Base-by-base conservation (phyloP, 1,140 invertebrate species). In the Campoletis sonorensis region DNA sequence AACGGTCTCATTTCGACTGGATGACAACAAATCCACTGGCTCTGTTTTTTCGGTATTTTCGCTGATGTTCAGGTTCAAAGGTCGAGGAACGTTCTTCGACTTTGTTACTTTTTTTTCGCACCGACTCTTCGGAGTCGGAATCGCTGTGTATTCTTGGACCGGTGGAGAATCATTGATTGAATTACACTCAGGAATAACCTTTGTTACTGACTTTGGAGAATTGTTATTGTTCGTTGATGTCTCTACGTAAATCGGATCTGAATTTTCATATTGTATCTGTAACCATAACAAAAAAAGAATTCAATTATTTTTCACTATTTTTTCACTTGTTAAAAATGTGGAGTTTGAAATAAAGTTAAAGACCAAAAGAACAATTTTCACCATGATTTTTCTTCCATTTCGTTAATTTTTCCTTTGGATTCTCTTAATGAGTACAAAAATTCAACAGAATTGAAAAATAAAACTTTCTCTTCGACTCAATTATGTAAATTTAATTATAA, bases 241-340 rank as follows among this genome's bases (percentile, higher is more conserved):
- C 27, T 84, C 82, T 1, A 87, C 58, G 75, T 82, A 89, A 7
- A 85, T 45, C 8, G 79, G 79, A 0, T 88, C 85, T 15, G 84
- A 83, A 10, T 85, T 70, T 26, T 89, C 87, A n/a, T 88, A 86
- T 68, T 88, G 84, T 76, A 89, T 83, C 85, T 89, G 68, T 33
- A 72, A 64, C 40, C 0, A 23, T 11, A 68, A 2, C 30, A 15
- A 4, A 58, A 58, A 58, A 58, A 11, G 21, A 58, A 33, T 33
- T 33, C 30, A 33, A 33, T 33, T 4, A 4, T 33, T 33, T 4
- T 33, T 33, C 3, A 33, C 30, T 33, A 7, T 33, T 33, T 33
- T 4, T 33, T 33, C 7, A 4, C 7, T 33, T 33, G 7, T 33
- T 33, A 33, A 33, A 33, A 33, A 4, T 33, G 3, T 33, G 30